Evolutionary conservation across 2,888 invertebrate species (phyloP).

Genomic region (Plebejus anna): DNA sequence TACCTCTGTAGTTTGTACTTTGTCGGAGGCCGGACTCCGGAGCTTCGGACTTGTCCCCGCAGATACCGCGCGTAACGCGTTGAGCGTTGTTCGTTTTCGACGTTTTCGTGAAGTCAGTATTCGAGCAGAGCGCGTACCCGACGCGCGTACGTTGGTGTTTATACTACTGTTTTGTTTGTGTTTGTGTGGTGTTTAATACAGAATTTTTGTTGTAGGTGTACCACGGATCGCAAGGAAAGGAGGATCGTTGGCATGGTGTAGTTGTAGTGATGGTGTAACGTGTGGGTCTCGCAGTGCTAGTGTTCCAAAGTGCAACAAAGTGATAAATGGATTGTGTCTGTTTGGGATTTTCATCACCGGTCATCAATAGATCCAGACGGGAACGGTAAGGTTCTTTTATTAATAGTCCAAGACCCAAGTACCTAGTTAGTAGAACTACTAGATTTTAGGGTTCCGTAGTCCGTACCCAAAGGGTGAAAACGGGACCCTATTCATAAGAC

Average conservation of each 20-base stretch:
- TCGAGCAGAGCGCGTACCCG: slow-evolving; percentile 55
- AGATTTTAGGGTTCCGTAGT: not conserved
- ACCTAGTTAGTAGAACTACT: not conserved
- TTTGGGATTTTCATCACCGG: slow-evolving; percentile 75
- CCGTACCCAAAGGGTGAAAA: too few relatives aligned
- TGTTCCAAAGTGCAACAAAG: slow-evolving; percentile 70
- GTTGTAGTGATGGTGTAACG: slow-evolving; percentile 76
- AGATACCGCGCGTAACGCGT: slow-evolving; percentile 33
- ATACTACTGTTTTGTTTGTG: slow-evolving; percentile 49
- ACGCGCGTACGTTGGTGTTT: slow-evolving; percentile 47
- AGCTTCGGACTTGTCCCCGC: slow-evolving; percentile 29
- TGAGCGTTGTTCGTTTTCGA: slow-evolving; percentile 40
- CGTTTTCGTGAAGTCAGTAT: slow-evolving; percentile 53
- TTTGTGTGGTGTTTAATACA: slow-evolving; percentile 54
- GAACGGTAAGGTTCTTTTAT: slow-evolving; percentile 63
- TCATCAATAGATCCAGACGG: slow-evolving; percentile 72
- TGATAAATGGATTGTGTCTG: slow-evolving; percentile 76
- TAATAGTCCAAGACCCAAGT: not conserved
- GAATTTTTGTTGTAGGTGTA: slow-evolving; percentile 69
- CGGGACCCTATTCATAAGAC: too few relatives aligned
- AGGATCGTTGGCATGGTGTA: slow-evolving; percentile 66
- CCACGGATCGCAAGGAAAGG: slow-evolving; percentile 47
- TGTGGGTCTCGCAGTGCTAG: slow-evolving; percentile 68
- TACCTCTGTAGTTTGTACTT: too few relatives aligned
- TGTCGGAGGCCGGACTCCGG: slow-evolving; percentile 27